These are phyloP conservation scores for Linepithema humile DNA, from an alignment of 1,140 invertebrate genomes.

Conservation along the genomic window DNA sequence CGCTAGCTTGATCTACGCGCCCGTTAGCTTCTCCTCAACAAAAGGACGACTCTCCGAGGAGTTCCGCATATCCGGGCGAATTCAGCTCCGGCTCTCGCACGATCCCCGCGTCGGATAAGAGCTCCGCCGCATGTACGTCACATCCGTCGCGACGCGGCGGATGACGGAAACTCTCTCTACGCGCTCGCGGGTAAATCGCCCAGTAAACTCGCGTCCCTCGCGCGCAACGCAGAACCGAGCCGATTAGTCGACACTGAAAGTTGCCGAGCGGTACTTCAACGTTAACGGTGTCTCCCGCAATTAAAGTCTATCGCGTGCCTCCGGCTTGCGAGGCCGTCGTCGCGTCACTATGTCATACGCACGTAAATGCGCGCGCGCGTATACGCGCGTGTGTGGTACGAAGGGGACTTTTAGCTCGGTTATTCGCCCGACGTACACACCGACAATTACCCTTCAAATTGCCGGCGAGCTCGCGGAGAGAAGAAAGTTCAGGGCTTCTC, in stretches of 20 bases:
- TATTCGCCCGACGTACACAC: too few relatives aligned
- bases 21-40: constrained; percentile 48
- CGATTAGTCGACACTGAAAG: constrained; percentile 67
- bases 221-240: not conserved
- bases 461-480: not conserved
- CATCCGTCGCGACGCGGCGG: not conserved
- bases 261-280: constrained; percentile 70
- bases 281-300: constrained; percentile 75
- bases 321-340: constrained; percentile 49
- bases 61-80: constrained; percentile 35
- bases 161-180: not conserved
- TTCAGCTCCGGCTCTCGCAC: constrained; percentile 25
- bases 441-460: constrained; percentile 43
- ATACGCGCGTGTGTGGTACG: not conserved
- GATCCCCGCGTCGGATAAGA: constrained; percentile 23
- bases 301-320: constrained; percentile 70
- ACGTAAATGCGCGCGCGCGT: constrained; percentile 45
- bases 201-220: not conserved
- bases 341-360: constrained; percentile 64
- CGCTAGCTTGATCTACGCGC: constrained; percentile 34
- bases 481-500: constrained; percentile 37
- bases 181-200: not conserved
- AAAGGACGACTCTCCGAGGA: constrained; percentile 34
- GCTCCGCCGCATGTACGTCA: not conserved
- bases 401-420: constrained; percentile 22